Evolutionary conservation across 2,888 invertebrate genomes (phyloP), one percentile per base, ranked within the genome.

Genomic region (Cephus rjabovi): DNA sequence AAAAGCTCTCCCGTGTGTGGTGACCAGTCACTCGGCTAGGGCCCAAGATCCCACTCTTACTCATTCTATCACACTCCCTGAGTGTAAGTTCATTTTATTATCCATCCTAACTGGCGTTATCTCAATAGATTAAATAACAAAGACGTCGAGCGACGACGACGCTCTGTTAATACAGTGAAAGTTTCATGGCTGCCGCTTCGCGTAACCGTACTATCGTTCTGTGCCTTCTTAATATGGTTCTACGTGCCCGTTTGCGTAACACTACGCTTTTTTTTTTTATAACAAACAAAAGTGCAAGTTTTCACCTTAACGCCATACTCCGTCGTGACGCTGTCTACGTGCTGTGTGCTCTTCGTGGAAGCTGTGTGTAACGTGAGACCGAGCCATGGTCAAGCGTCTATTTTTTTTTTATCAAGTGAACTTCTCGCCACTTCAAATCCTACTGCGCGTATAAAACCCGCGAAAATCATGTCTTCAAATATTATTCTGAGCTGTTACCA

Each of bases 31-130:
- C 81, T 75, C 79, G 73, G 83, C 80, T 80, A 81, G 79, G 83
- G 78, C 70, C 79, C 69, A 77, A 79, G 74, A 92, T 92, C 90
- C 92, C 92, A 92, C 92, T 77, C 92, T 92, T 92, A 93, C 93
- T 92, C 90, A 92, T 92, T 92, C 92, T 85, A 91, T 92, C 80
- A 82, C 93, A 93, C 93, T 93, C 93, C 93, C 93, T 93, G 93
- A 86, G 84, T 84, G 85, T 86, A 85, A 86, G 86, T 84, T 84
- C 77, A n/a, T 74, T 34, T 74, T 23, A 71, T 71, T 34, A 71
- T 71, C 34, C 71, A 71, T 34, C 71, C 33, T 56, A 56, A 56
- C 56, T 23, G 56, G 56, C 56, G 56, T 56, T 56, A 56, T 56
- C 56, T 9, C 56, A 15, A 56, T 56, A 56, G 56, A 56, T 56